A percentile compares a stretch with the other conserved stretches of the same genome.
Evolutionary conservation across 2,888 invertebrate genomes (phyloP).

Genomic region (Chloroclysta siterata): DNA sequence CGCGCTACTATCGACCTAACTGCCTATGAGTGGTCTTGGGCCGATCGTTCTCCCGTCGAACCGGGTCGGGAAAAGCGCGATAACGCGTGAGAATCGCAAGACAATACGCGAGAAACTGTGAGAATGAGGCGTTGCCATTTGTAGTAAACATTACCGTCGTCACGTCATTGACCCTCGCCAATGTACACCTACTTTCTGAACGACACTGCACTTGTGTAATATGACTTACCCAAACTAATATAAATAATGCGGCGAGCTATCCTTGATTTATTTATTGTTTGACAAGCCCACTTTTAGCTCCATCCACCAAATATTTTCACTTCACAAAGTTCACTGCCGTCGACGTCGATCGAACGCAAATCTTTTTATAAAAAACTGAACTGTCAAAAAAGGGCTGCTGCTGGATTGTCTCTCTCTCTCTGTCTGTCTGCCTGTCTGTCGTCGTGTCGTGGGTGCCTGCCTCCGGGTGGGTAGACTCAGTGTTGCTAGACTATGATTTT

Average conservation of each 20-base stretch:
- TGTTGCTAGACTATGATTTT: too few species aligned
- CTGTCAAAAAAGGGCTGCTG: neutral
- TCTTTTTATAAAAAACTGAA: neutral
- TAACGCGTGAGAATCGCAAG: constrained; percentile 74
- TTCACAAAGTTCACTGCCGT: neutral
- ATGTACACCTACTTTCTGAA: constrained; percentile 49
- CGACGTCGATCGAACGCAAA: neutral
- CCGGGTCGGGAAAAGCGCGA: constrained; percentile 61
- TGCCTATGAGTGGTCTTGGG: constrained; percentile 36
- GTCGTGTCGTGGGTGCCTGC: too few species aligned
- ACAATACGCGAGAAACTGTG: constrained; percentile 82
- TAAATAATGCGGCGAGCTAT: constrained; percentile 40
- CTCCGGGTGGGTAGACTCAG: too few species aligned
- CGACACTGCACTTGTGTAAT: constrained; percentile 40
- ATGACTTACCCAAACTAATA: constrained; percentile 58
- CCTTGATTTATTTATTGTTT: constrained; percentile 47
- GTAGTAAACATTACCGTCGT: constrained; percentile 77
- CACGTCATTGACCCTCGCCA: constrained; percentile 75
- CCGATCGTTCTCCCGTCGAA: constrained; percentile 41
- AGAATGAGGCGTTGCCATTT: constrained; percentile 84
- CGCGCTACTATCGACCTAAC: constrained; percentile 51
- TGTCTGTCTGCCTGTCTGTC: too few species aligned
- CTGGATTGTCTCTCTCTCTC: too few species aligned
- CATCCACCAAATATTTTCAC: constrained; percentile 43
- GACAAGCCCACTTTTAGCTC: constrained; percentile 59